phyloP scores from a whole-genome alignment of 2,797 vertebrate genomes.

The Ataeniobius toweri region DNA sequence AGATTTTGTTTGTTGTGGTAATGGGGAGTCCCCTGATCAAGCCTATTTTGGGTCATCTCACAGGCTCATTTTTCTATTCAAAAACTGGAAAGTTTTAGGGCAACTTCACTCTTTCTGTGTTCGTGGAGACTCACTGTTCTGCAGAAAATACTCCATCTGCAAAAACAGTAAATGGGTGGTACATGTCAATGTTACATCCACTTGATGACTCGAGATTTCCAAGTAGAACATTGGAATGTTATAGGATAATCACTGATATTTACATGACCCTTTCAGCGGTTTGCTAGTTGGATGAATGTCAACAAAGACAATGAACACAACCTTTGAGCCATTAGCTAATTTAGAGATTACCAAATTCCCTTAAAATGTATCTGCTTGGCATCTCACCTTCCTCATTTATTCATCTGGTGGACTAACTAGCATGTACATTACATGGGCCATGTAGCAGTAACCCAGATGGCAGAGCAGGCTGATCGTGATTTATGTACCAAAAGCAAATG shows the following conservation, averaged over 20 bases:
- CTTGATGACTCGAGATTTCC: neutral
- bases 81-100: neutral
- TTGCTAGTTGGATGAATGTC: neutral
- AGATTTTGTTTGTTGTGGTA: neutral
- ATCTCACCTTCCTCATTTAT: constrained; percentile 57
- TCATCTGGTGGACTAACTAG: constrained; percentile 65
- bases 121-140: neutral
- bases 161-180: neutral
- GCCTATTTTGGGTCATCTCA: neutral
- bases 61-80: neutral
- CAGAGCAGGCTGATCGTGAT: constrained; percentile 78
- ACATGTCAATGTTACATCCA: neutral
- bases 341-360: neutral
- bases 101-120: neutral
- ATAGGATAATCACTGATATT: neutral
- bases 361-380: constrained; percentile 40
- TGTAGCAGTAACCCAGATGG: constrained; percentile 77
- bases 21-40: neutral
- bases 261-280: neutral
- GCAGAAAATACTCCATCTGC: neutral
- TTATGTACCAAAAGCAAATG: constrained; percentile 77
- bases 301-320: neutral
- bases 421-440: constrained; percentile 74
- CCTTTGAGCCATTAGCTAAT: neutral
- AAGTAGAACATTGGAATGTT: neutral